These are phyloP conservation scores for Drosophila equinoxialis DNA, from an alignment of 1,140 invertebrate genomes.

Conservation along the genomic window DNA sequence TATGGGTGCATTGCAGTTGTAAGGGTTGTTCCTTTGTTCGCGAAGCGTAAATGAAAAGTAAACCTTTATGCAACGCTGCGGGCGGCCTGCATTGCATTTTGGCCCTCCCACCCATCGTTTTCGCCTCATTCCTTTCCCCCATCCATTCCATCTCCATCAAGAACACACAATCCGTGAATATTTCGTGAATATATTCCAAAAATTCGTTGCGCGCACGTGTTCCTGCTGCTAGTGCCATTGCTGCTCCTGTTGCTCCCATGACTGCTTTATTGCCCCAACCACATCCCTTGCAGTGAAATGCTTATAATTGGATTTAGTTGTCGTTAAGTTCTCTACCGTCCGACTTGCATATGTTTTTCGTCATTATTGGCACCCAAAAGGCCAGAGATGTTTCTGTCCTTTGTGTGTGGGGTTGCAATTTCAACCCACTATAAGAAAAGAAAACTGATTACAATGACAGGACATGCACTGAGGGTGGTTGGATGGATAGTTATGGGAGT, in stretches of 20 bases:
- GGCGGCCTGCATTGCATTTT: constrained; percentile 61
- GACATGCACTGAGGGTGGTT: not conserved
- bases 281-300: constrained; percentile 19
- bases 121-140: constrained; percentile 8
- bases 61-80: constrained; percentile 73
- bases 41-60: constrained; percentile 69
- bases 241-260: constrained; percentile 57
- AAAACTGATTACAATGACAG: constrained; percentile 42
- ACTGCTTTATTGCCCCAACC: not conserved
- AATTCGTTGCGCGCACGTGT: constrained; percentile 75
- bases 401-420: constrained; percentile 33
- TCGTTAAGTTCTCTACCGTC: constrained; percentile 56
- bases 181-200: constrained; percentile 21
- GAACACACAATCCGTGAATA: not conserved
- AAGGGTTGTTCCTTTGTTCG: constrained; percentile 71
- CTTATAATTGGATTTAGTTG: constrained; percentile 78
- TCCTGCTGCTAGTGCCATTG: constrained; percentile 33
- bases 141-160: not conserved
- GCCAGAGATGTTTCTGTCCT: constrained; percentile 17
- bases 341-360: constrained; percentile 64
- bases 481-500: not conserved
- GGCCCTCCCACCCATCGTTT: not conserved
- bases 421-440: constrained; percentile 32
- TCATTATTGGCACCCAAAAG: constrained; percentile 39
- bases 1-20: constrained; percentile 54